Percentiles rank a stretch among this genome's conserved stretches.
Evolutionary conservation across 2,888 invertebrate species (phyloP).

Genomic region (Erynnis tages): DNA sequence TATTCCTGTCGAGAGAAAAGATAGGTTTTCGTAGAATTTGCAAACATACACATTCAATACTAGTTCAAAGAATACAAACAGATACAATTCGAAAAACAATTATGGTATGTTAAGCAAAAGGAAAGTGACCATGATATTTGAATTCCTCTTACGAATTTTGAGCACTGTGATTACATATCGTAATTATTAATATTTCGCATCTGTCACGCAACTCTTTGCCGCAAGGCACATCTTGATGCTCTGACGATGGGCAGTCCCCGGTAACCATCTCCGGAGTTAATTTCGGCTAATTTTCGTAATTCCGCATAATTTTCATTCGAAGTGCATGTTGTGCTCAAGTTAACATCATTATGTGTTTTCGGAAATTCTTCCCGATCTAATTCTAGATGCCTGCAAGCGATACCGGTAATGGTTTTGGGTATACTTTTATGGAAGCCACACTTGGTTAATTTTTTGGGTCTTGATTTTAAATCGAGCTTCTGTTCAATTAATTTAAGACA

Average conservation of each 20-base stretch:
- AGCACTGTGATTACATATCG: constrained; percentile 54
- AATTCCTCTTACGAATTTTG: constrained; percentile 40
- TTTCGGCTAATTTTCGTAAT: constrained; percentile 77
- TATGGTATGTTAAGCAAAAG: neutral
- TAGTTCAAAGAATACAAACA: neutral
- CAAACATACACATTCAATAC: too few species aligned
- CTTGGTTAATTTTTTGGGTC: neutral
- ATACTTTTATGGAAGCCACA: constrained; percentile 10
- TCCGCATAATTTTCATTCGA: constrained; percentile 66
- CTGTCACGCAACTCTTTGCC: constrained; percentile 66
- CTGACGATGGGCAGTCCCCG: constrained; percentile 59
- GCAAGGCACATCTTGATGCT: constrained; percentile 54
- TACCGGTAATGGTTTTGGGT: constrained; percentile 3
- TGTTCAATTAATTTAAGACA: neutral
- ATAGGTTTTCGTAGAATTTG: too few species aligned
- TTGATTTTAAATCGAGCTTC: neutral
- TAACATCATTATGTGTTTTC: constrained; percentile 58
- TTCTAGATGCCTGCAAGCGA: constrained; percentile 53
- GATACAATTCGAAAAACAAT: neutral
- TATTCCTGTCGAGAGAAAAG: too few species aligned
- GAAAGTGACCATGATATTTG: constrained; percentile 48
- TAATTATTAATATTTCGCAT: constrained; percentile 67
- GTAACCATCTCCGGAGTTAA: constrained; percentile 64
- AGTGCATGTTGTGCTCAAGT: constrained; percentile 67
- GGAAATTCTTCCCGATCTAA: constrained; percentile 50